Evolutionary conservation across 2,113 vertebrate genomes (phyloP), one percentile per base, ranked within the genome.

Genomic region (Globicephala melas): DNA sequence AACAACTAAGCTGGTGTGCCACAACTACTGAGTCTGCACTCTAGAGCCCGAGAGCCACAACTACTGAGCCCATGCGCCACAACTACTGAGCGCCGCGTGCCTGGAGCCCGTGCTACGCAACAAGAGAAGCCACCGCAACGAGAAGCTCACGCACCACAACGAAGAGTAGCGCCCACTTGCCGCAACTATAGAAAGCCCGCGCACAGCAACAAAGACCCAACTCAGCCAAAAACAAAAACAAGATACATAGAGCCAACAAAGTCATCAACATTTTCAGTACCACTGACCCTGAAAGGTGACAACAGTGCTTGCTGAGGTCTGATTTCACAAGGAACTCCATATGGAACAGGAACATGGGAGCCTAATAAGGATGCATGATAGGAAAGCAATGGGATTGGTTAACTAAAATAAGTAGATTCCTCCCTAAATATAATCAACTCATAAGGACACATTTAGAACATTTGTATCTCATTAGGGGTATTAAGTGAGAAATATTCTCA

Each of bases 391-490:
- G 65, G 74, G 91, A 97, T 96, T 95, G 92, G 68, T 90, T 84
- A 97, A 95, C 89, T 84, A 86, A 96, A 97, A 79, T 92, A 94
- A 97, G 93, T 92, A 83, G 90, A 88, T 95, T 95, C 96, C 53
- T 97, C 95, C 96, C 92, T 86, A 97, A 96, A 94, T 90, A 91
- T 67, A 97, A 95, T 97, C 86, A 38, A 73, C 87, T 96, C 92
- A 71, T 89, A 97, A 86, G 84, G 84, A 88, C 73, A 95, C 83
- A 92, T 89, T 97, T 96, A 94, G 73, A 97, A 93, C 86, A 96
- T 96, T 97, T 95, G 90, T 92, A 84, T 92, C 88, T 97, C 92
- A 88, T 97, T 96, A 97, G 47, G n/a, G 25, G 62, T 89, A 97
- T 94, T 97, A 95, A 97, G 86, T 92, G 92, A 92, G 89, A 95